phyloP scores from a whole-genome alignment of 2,797 vertebrate species.

The Notoglanidium macrostoma region DNA sequence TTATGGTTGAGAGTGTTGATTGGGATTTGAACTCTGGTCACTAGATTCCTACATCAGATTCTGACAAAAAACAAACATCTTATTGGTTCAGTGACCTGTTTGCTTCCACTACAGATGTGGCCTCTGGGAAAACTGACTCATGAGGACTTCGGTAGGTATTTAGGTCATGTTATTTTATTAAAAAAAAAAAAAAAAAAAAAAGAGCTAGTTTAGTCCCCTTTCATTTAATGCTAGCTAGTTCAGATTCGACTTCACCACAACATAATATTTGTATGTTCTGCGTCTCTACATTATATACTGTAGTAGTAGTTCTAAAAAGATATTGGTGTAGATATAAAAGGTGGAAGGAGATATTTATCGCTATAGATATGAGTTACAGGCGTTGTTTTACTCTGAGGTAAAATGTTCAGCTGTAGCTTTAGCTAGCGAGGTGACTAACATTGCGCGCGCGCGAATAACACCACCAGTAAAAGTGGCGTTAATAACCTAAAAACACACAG shows the following conservation, averaged over 20 bases:
- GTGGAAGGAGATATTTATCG: neutral
- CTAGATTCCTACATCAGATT: neutral
- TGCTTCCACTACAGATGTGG: neutral
- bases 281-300: neutral
- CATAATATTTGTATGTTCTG: neutral
- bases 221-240: neutral
- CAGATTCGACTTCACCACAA: neutral
- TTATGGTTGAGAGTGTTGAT: neutral
- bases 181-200: neutral
- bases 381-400: neutral
- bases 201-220: neutral
- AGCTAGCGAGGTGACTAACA: neutral
- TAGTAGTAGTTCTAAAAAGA: neutral
- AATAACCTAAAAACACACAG: neutral
- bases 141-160: neutral
- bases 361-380: neutral
- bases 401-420: neutral
- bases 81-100: neutral
- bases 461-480: neutral
- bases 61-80: neutral
- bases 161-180: neutral
- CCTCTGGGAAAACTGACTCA: neutral
- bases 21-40: neutral
- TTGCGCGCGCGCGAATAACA: conserved; percentile 6
- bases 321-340: neutral